Evolutionary conservation across 2,888 invertebrate genomes (phyloP).

Genomic region (Cheilosia scutellata): DNA sequence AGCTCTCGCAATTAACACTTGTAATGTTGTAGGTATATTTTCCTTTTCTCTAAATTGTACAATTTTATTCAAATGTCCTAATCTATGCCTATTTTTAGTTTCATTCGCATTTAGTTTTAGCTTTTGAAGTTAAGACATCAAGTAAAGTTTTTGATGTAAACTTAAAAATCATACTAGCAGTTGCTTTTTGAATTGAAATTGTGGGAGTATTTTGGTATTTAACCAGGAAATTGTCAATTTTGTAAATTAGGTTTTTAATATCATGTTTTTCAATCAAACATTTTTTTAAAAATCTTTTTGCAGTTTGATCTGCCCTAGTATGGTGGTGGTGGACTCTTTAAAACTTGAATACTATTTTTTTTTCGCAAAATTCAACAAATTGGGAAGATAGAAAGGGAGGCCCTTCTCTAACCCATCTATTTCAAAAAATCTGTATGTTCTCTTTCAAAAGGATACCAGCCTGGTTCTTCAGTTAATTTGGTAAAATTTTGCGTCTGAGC

Average conservation of each 20-base stretch:
- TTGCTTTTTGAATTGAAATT: slow-evolving; percentile 9
- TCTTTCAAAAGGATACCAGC: slow-evolving; percentile 10
- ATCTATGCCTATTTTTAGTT: not conserved
- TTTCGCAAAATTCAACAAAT: slow-evolving; percentile 12
- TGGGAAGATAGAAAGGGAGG: slow-evolving; percentile 19
- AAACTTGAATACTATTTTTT: slow-evolving; percentile 19
- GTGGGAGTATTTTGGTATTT: slow-evolving; percentile 29
- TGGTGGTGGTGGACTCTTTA: slow-evolving; percentile 41
- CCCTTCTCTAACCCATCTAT: slow-evolving; percentile 10
- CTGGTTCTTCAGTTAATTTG: not conserved
- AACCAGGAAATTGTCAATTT: slow-evolving; percentile 25
- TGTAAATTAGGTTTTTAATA: not conserved
- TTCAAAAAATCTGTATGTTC: slow-evolving; percentile 39
- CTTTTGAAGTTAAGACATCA: slow-evolving; percentile 16
- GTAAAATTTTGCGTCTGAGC: slow-evolving; percentile 39
- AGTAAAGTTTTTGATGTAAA: slow-evolving; percentile 13
- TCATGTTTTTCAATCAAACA: slow-evolving; percentile 9
- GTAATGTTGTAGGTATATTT: too few relatives aligned
- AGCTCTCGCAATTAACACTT: too few relatives aligned
- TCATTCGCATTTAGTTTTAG: slow-evolving; percentile 9
- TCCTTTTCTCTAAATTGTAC: slow-evolving; percentile 7
- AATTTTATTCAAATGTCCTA: too few relatives aligned
- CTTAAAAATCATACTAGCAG: slow-evolving; percentile 25
- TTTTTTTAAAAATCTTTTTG: slow-evolving; percentile 6
- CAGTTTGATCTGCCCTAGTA: slow-evolving; percentile 22